Conservation (phyloP, 2,888 invertebrate species). For the Amphipoea oculea region DNA sequence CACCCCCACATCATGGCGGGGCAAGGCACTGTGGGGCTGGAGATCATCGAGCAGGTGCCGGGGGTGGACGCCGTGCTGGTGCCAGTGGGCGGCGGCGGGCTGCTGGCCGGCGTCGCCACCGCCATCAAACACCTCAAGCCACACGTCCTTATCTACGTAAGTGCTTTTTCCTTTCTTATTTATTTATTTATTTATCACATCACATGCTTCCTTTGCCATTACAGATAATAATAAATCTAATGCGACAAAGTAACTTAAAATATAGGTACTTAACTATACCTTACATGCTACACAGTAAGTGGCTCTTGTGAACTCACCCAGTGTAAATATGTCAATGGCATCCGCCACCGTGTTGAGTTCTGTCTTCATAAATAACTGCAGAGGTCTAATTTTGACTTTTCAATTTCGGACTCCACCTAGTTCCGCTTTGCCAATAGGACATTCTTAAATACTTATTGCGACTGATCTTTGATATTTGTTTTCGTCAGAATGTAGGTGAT, state of each 20-base stretch:
- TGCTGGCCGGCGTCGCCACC: constrained; percentile 97
- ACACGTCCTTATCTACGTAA: constrained; percentile 95
- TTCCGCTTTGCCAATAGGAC: neutral
- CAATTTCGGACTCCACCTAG: neutral
- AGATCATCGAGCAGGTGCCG: constrained; percentile 97
- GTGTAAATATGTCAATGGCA: too few relatives aligned
- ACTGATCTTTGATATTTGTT: neutral
- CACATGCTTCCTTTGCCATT: too few relatives aligned
- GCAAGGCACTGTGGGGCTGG: constrained; percentile 98
- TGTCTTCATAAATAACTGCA: neutral
- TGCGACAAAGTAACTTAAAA: too few relatives aligned
- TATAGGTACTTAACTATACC: too few relatives aligned
- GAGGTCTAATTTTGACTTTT: neutral
- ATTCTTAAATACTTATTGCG: neutral
- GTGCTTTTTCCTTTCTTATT: constrained; percentile 73
- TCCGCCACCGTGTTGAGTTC: neutral
- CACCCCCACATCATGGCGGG: constrained; percentile 99
- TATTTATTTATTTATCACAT: too few relatives aligned
- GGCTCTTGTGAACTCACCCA: too few relatives aligned
- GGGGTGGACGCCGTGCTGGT: constrained; percentile 97
- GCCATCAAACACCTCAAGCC: constrained; percentile 97
- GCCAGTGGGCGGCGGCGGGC: constrained; percentile 98
- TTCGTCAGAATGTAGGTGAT: neutral
- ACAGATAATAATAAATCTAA: too few relatives aligned
- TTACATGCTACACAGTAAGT: too few relatives aligned